Evolutionary conservation across 2,113 vertebrate species (phyloP).

Genomic region (Nyctereutes procyonoides): DNA sequence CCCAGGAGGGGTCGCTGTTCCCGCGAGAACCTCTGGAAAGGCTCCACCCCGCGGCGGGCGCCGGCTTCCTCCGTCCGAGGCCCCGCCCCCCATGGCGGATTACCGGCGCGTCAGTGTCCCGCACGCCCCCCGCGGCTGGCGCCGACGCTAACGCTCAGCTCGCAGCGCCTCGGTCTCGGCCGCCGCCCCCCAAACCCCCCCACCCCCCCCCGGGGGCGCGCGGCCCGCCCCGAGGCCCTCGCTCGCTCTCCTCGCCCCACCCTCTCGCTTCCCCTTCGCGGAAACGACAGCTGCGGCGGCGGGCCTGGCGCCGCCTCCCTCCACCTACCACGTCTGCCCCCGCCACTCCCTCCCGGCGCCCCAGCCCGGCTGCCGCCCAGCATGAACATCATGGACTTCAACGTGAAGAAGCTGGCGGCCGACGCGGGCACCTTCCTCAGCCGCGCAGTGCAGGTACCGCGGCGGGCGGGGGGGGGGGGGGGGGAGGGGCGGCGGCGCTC

Average conservation of each 20-base stretch:
- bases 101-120: accelerated
- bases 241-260: background rate
- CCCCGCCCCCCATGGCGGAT: accelerated
- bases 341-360: slow-evolving; percentile 1
- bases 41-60: slow-evolving; percentile 32
- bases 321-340: slow-evolving; percentile 67
- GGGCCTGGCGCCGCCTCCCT: slow-evolving; percentile 72
- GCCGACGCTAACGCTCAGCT: background rate
- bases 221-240: background rate
- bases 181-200: no score
- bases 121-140: accelerated
- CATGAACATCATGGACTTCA: slow-evolving; percentile 94
- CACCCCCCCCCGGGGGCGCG: background rate
- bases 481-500: background rate
- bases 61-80: accelerated
- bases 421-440: slow-evolving; percentile 97
- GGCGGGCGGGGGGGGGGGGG: background rate
- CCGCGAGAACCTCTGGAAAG: background rate
- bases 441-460: slow-evolving; percentile 94
- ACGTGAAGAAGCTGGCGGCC: slow-evolving; percentile 95
- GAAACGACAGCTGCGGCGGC: slow-evolving; percentile 79
- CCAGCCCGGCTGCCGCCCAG: slow-evolving; percentile 49
- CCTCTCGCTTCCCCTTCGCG: slow-evolving; percentile 2
- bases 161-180: background rate
- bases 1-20: slow-evolving; percentile 72